These are phyloP conservation scores for Epinephelus fuscoguttatus DNA, from an alignment of 2,113 vertebrate species.

Conservation along the genomic window DNA sequence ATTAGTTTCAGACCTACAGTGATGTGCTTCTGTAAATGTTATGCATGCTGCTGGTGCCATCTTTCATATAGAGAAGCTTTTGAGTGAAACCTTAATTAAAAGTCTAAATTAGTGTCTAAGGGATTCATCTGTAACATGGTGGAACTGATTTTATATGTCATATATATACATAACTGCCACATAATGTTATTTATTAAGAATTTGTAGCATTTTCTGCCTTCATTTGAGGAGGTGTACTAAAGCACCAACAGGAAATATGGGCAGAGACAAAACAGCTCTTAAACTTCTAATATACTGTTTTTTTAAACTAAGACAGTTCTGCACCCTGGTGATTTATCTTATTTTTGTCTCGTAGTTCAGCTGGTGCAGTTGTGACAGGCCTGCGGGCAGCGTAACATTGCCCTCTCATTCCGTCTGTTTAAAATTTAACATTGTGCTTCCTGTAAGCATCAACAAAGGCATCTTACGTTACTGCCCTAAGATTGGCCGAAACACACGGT, in stretches of 20 bases:
- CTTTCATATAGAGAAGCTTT: neutral
- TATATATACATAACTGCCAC: neutral
- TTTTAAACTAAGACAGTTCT: neutral
- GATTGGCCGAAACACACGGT: slow-evolving; percentile 26
- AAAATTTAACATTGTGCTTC: slow-evolving; percentile 77
- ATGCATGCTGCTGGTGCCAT: neutral
- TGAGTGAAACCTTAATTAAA: neutral
- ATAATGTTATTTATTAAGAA: neutral
- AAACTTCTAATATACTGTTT: neutral
- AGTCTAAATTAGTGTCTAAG: no score
- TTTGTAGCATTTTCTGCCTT: neutral
- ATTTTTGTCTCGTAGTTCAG: slow-evolving; percentile 8
- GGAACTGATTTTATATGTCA: neutral
- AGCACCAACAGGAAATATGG: neutral
- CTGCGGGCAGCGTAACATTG: slow-evolving; percentile 20
- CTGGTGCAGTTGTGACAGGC: slow-evolving; percentile 8
- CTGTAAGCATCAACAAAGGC: slow-evolving; percentile 63
- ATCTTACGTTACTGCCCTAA: slow-evolving; percentile 67
- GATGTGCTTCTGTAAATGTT: neutral
- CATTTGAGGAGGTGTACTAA: neutral
- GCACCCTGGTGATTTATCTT: neutral
- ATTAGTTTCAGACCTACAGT: neutral
- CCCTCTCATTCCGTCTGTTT: slow-evolving; percentile 66
- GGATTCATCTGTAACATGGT: no score
- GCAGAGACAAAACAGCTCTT: neutral